Conservation (phyloP, 1,140 invertebrate genomes). For the Odontomachus brunneus region DNA sequence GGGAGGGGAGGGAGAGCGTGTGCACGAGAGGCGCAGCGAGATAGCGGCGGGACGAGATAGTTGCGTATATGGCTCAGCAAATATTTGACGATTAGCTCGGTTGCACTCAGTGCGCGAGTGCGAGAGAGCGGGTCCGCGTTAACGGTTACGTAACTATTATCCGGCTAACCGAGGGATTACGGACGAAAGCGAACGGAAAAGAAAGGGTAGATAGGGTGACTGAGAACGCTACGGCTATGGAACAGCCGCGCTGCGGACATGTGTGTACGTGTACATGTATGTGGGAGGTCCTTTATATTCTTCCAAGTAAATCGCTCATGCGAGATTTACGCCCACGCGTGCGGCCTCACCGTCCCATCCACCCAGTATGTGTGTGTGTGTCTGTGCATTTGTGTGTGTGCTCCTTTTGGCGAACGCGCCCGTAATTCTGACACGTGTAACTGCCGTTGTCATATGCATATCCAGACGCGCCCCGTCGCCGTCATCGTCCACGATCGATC, state of each 20-base stretch:
- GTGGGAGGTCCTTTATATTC: slow-evolving; percentile 4
- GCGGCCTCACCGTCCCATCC: neutral
- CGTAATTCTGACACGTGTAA: slow-evolving; percentile 51
- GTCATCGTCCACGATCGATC: slow-evolving; percentile 28
- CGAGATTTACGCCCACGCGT: slow-evolving; percentile 16
- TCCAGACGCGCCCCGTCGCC: slow-evolving; percentile 40
- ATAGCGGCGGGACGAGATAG: slow-evolving; percentile 55
- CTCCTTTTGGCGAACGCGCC: slow-evolving; percentile 22
- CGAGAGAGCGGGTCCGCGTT: slow-evolving; percentile 46
- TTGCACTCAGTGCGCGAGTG: slow-evolving; percentile 44
- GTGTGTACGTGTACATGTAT: no score
- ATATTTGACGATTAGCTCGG: slow-evolving; percentile 75
- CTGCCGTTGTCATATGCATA: slow-evolving; percentile 51
- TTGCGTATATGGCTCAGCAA: slow-evolving; percentile 68
- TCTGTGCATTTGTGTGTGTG: no score
- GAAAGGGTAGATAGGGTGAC: neutral
- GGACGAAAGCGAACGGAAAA: slow-evolving; percentile 21
- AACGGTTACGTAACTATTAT: slow-evolving; percentile 64
- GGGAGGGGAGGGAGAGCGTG: neutral
- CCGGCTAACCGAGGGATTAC: slow-evolving; percentile 53
- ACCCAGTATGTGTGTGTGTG: no score
- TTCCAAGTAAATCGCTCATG: slow-evolving; percentile 14
- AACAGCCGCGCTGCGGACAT: neutral
- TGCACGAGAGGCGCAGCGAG: slow-evolving; percentile 16
- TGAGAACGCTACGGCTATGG: neutral